Conservation (phyloP, 2,888 invertebrate genomes). For the Xestoiulus laeticollis region DNA sequence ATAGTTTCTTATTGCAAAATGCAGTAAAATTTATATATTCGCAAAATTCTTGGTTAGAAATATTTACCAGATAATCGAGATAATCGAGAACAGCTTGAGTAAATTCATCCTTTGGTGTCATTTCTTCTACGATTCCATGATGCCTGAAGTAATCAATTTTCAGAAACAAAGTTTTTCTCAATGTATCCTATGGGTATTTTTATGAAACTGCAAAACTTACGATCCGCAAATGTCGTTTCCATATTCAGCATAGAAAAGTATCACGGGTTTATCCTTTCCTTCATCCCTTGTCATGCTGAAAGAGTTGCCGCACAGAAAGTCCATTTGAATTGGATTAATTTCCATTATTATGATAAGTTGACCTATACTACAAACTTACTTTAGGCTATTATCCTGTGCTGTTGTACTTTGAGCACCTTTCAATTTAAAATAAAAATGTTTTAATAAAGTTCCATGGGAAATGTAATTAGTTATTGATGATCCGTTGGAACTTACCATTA, state of each 20-base stretch:
- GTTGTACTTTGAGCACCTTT: constrained; percentile 56
- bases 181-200: too few relatives aligned
- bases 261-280: constrained; percentile 64
- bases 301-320: too few relatives aligned
- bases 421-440: neutral
- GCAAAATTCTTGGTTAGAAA: too few relatives aligned
- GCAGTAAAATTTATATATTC: too few relatives aligned
- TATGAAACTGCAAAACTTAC: neutral
- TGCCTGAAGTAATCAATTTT: neutral
- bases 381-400: constrained; percentile 53
- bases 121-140: neutral
- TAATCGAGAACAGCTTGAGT: constrained; percentile 59
- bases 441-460: neutral
- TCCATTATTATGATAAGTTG: too few relatives aligned
- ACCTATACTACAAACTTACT: constrained; percentile 49
- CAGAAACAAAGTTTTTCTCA: too few relatives aligned
- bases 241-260: constrained; percentile 66
- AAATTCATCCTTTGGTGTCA: constrained; percentile 57
- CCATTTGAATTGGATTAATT: too few relatives aligned
- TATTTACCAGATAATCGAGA: constrained; percentile 57
- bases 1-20: neutral
- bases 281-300: constrained; percentile 63
- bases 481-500: constrained; percentile 64
- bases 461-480: neutral
- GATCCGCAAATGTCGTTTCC: constrained; percentile 69